Conservation (phyloP, 2,113 vertebrate species). For the Carassius carassius region DNA sequence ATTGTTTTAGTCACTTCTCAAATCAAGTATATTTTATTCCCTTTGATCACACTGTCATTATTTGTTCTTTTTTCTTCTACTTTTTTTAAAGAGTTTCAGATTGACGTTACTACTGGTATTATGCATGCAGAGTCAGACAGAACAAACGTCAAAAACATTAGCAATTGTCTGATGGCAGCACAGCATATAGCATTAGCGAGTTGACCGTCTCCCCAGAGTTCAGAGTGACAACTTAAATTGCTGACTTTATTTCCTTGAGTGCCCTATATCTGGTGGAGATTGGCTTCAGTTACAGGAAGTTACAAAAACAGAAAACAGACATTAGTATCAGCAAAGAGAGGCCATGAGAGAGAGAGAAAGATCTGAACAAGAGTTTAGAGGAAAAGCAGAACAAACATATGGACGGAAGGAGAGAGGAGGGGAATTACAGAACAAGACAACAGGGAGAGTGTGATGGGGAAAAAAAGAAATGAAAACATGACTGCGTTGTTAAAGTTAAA, state of each 20-base stretch:
- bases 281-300: neutral
- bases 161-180: neutral
- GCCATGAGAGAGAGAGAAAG: neutral
- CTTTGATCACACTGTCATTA: too few relatives aligned
- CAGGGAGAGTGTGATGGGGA: slow-evolving; percentile 16
- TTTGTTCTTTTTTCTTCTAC: too few relatives aligned
- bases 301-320: slow-evolving; percentile 19
- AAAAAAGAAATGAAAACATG: slow-evolving; percentile 36
- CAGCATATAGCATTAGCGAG: neutral
- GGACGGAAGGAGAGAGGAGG: slow-evolving; percentile 31
- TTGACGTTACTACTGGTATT: neutral
- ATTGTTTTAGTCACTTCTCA: too few relatives aligned
- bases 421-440: slow-evolving; percentile 45
- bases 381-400: slow-evolving; percentile 35
- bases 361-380: slow-evolving; percentile 38
- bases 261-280: slow-evolving; percentile 18
- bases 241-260: slow-evolving; percentile 26
- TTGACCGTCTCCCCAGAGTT: slow-evolving; percentile 1
- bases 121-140: neutral
- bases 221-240: slow-evolving; percentile 3
- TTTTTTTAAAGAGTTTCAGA: neutral
- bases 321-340: slow-evolving; percentile 31
- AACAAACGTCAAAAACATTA: slow-evolving; percentile 3
- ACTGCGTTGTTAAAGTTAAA: slow-evolving; percentile 6
- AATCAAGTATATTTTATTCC: too few relatives aligned